phyloP scores from a whole-genome alignment of 2,888 invertebrate genomes.

The Laothoe populi region DNA sequence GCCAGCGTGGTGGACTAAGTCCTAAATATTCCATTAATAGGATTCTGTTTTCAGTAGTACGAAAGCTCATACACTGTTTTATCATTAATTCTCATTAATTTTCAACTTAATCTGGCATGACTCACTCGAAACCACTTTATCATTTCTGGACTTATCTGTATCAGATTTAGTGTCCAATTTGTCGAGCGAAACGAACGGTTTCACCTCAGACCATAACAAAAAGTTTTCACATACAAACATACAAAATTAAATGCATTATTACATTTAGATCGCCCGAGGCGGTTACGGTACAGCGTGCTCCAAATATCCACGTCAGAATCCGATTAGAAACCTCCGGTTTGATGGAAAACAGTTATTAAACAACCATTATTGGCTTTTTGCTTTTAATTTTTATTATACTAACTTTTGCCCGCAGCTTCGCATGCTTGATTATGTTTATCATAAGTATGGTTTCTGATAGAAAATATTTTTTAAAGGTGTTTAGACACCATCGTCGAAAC shows the following conservation, averaged over 20 bases:
- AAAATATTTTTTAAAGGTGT: no score
- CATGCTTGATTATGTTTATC: neutral
- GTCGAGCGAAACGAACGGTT: neutral
- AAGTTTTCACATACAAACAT: slow-evolving; percentile 38
- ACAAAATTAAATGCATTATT: slow-evolving; percentile 50
- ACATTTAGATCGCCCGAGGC: slow-evolving; percentile 53
- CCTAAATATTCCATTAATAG: no score
- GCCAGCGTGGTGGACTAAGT: no score
- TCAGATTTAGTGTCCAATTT: neutral
- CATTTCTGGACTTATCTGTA: no score
- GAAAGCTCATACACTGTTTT: no score
- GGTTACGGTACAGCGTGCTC: slow-evolving; percentile 70
- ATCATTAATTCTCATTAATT: no score
- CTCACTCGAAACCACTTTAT: no score
- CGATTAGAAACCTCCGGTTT: slow-evolving; percentile 69
- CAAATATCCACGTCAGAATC: slow-evolving; percentile 67
- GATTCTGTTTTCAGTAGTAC: no score
- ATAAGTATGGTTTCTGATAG: no score
- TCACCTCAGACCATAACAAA: neutral
- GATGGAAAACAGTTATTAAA: slow-evolving; percentile 74
- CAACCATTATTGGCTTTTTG: slow-evolving; percentile 46
- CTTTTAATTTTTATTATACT: neutral
- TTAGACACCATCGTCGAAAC: no score
- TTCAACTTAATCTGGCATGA: no score
- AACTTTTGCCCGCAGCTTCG: neutral